A percentile compares a stretch with the other conserved stretches of the same genome.
Evolutionary conservation across 2,888 invertebrate genomes (phyloP).

Genomic region (Pteria penguin): DNA sequence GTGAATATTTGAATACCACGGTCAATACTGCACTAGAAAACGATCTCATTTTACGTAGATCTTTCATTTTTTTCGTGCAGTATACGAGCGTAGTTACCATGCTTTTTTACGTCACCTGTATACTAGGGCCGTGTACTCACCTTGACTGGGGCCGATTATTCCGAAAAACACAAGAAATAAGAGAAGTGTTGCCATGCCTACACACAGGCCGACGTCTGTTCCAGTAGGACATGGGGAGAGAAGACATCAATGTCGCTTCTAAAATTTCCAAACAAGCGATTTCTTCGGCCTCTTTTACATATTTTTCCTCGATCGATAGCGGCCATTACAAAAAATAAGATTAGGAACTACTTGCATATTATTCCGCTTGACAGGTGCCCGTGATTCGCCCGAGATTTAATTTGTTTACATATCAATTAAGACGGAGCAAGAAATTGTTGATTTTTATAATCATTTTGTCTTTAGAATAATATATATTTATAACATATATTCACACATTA

Average conservation of each 20-base stretch:
- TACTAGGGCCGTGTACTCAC: no score
- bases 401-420: conserved; percentile 38
- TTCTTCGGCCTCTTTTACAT: conserved; percentile 32
- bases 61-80: no score
- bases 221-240: conserved; percentile 16
- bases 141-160: conserved; percentile 33
- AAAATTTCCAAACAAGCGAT: conserved; percentile 10
- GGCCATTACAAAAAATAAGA: conserved; percentile 44
- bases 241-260: conserved; percentile 40
- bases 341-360: conserved; percentile 41
- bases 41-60: no score
- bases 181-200: conserved; percentile 56
- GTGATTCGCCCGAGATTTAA: conserved; percentile 44
- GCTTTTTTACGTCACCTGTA: no score
- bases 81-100: no score
- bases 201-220: conserved; percentile 49
- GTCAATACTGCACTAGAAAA: no score
- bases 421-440: no score
- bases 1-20: no score
- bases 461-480: no score
- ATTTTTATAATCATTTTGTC: no score
- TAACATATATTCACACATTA: no score
- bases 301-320: conserved; percentile 23
- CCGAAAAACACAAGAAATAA: conserved; percentile 45
- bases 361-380: conserved; percentile 48